These are phyloP conservation scores for Brachyptera putata DNA, from an alignment of 2,888 invertebrate species.

Conservation along the genomic window DNA sequence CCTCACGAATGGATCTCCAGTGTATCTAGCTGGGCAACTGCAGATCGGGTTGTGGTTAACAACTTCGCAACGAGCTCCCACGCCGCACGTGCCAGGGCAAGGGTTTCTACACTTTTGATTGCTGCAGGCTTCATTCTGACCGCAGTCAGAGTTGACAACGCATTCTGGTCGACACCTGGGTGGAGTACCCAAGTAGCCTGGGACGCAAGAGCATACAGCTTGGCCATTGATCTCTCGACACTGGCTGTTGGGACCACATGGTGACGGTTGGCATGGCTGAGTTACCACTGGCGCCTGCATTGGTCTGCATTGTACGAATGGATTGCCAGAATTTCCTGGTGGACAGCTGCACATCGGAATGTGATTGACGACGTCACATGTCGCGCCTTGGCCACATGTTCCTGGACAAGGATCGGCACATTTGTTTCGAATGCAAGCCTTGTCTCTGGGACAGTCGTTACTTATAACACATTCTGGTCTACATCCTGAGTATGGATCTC, in stretches of 20 bases:
- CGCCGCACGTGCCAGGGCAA: constrained; percentile 55
- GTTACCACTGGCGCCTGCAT: constrained; percentile 48
- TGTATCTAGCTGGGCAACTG: constrained; percentile 61
- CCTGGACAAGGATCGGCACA: constrained; percentile 66
- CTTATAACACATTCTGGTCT: constrained; percentile 67
- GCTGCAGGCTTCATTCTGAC: constrained; percentile 49
- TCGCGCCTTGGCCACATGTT: constrained; percentile 64
- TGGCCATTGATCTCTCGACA: constrained; percentile 49
- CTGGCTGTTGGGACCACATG: constrained; percentile 50
- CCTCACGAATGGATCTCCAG: constrained; percentile 70
- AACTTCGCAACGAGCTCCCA: constrained; percentile 65
- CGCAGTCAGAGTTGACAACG: constrained; percentile 51
- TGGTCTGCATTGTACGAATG: constrained; percentile 58
- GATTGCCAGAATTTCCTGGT: constrained; percentile 59
- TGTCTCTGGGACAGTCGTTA: constrained; percentile 60
- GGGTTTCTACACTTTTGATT: constrained; percentile 52
- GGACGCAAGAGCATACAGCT: constrained; percentile 49
- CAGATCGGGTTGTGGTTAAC: constrained; percentile 75
- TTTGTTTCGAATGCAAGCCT: constrained; percentile 63
- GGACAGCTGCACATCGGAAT: constrained; percentile 64
- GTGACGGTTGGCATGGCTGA: constrained; percentile 60
- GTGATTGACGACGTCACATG: constrained; percentile 68
- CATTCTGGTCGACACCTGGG: constrained; percentile 51
- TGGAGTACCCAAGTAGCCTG: constrained; percentile 49
- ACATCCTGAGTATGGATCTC: constrained; percentile 66